A percentile compares a stretch with the other conserved stretches of the same genome.
phyloP scores from a whole-genome alignment of 2,113 vertebrate genomes.

The Anthoscopus minutus region DNA sequence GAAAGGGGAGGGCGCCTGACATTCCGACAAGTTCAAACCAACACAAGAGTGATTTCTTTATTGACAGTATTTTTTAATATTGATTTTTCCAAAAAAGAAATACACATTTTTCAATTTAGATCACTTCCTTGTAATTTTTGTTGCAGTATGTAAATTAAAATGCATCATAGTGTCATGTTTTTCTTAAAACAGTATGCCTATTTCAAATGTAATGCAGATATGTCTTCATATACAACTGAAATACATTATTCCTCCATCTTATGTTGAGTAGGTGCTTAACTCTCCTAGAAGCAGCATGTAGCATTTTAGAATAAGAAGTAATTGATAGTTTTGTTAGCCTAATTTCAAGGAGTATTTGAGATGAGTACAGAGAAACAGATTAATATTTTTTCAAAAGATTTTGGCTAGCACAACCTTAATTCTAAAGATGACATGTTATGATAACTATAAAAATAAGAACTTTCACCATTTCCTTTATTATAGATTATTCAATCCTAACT shows the following conservation, averaged over 20 bases:
- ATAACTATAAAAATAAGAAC: background rate
- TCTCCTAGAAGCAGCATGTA: background rate
- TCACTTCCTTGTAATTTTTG: background rate
- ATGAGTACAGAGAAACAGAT: background rate
- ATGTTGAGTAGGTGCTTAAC: background rate
- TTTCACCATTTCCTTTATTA: background rate
- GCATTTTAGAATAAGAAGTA: background rate
- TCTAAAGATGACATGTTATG: background rate
- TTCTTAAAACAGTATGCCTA: background rate
- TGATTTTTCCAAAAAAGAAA: background rate
- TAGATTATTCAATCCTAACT: background rate
- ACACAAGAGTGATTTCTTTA: background rate
- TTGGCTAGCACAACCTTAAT: background rate
- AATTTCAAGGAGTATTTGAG: background rate
- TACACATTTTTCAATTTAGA: background rate
- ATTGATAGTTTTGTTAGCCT: background rate
- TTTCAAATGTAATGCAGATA: background rate
- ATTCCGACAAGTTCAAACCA: background rate
- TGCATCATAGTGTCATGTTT: background rate
- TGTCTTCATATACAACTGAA: background rate
- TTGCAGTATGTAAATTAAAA: background rate
- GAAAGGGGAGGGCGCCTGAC: too few species aligned
- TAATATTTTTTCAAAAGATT: background rate
- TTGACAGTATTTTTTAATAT: background rate
- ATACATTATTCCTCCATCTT: background rate